Evolutionary conservation across 2,888 invertebrate genomes (phyloP), one percentile per base, ranked within the genome.

Genomic region (Heliconius ismenius): DNA sequence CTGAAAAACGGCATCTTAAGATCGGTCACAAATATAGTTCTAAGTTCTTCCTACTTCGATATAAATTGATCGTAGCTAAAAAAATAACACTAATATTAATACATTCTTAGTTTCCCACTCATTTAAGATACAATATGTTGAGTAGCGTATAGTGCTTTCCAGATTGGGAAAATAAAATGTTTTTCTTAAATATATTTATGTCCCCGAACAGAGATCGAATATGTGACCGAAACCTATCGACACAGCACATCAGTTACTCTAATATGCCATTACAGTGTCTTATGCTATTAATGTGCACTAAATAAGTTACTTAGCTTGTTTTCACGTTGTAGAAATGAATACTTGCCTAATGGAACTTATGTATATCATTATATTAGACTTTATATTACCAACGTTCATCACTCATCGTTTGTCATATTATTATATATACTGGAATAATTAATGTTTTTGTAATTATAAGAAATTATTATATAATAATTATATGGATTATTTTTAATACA

Each of bases 251-350:
- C 36, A 11, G 9, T 13, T 24, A 2, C 24, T 1, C 36, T 13
- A 39, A 13, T 39, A 36, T 15, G 39, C 65, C 13, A 67, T 9
- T n/a, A 67, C 18, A 24, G 13, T n/a, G 24, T 67, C n/a, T 24
- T 43, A 9, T 67, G 36, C 36, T 39, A 67, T 67, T 67, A 67
- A 67, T 72, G 26, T 26, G 49, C 54, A 69, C 69, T 32, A 69
- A 70, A 70, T 32, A 32, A 70, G 58, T 70, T 6, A 54, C 54
- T 28, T 69, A 49, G 21, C 70, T 54, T 58, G 58, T 54, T 70
- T 70, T 70, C 70, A 70, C 70, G 54, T 70, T 36, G 58, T 70
- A 70, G 58, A 70, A 70, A 70, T 70, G 58, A 58, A 70, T 70
- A 65, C 39, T 39, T 67, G 36, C n/a, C 15, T 70, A 70, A 70